Conservation (phyloP, 2,113 vertebrate genomes). For the Malaclemys terrapin region DNA sequence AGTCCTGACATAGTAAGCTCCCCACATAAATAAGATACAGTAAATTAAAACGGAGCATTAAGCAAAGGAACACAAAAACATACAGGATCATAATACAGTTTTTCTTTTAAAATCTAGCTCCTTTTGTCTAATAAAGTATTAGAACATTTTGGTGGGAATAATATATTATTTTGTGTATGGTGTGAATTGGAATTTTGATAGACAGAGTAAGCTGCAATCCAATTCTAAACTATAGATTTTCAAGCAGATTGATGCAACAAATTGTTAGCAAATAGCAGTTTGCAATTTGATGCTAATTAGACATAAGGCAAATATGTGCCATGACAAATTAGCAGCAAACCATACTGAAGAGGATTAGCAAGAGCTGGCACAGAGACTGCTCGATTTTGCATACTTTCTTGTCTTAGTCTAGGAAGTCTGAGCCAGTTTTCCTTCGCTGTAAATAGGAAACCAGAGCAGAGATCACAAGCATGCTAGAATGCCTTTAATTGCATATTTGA, state of each 20-base stretch:
- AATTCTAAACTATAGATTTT: slow-evolving; percentile 88
- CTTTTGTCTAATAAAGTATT: slow-evolving; percentile 68
- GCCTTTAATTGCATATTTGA: slow-evolving; percentile 55
- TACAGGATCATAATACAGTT: neutral
- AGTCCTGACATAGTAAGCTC: neutral
- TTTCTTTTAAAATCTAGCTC: slow-evolving; percentile 45
- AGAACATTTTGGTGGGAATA: slow-evolving; percentile 70
- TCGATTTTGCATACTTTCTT: slow-evolving; percentile 81
- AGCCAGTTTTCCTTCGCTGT: slow-evolving; percentile 79
- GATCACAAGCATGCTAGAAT: slow-evolving; percentile 69
- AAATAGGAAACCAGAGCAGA: slow-evolving; percentile 71
- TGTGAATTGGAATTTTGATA: slow-evolving; percentile 83
- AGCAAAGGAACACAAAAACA: slow-evolving; percentile 2
- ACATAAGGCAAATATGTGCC: slow-evolving; percentile 90
- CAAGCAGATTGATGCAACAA: slow-evolving; percentile 90
- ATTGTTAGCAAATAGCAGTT: slow-evolving; percentile 92
- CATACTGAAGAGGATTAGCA: slow-evolving; percentile 86
- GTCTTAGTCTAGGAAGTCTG: slow-evolving; percentile 72
- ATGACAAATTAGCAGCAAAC: slow-evolving; percentile 89
- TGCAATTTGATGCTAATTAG: slow-evolving; percentile 92
- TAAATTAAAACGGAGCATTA: slow-evolving; percentile 6
- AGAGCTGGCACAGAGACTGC: slow-evolving; percentile 80
- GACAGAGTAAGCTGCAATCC: slow-evolving; percentile 83
- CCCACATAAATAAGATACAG: slow-evolving; percentile 2
- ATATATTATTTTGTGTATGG: slow-evolving; percentile 76